A percentile compares a stretch with the other conserved stretches of the same genome.
These are phyloP conservation scores for Drosophila lutescens DNA, from an alignment of 2,888 invertebrate genomes.

Conservation along the genomic window DNA sequence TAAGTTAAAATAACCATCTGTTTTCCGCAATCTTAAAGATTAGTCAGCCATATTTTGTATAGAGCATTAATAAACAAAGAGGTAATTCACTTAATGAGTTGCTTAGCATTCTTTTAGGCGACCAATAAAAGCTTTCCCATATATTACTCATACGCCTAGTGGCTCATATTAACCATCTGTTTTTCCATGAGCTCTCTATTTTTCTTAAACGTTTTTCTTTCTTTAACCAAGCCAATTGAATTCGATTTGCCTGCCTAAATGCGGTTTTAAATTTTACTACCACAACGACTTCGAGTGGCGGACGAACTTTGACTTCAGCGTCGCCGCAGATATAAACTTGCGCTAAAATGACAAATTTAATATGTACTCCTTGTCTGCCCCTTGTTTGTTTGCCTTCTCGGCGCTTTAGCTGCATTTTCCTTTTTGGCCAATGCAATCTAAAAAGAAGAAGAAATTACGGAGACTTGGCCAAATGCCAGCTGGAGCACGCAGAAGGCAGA, in stretches of 20 bases:
- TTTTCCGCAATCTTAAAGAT: background rate
- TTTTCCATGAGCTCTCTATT: background rate
- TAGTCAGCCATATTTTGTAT: background rate
- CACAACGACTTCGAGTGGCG: conserved; percentile 23
- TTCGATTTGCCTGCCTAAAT: conserved; percentile 57
- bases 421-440: conserved; percentile 38
- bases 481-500: conserved; percentile 30
- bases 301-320: conserved; percentile 39
- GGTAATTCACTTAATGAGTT: too few relatives aligned
- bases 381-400: conserved; percentile 61
- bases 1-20: too few relatives aligned
- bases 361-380: conserved; percentile 62
- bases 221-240: conserved; percentile 20
- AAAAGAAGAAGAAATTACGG: conserved; percentile 34
- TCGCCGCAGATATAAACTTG: conserved; percentile 28
- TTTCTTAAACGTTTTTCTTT: conserved; percentile 3
- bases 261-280: conserved; percentile 56
- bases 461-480: conserved; percentile 69
- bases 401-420: conserved; percentile 51
- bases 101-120: background rate
- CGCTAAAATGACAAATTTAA: conserved; percentile 75
- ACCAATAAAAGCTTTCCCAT: background rate
- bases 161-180: background rate
- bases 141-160: background rate
- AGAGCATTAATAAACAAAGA: too few relatives aligned